Base-by-base conservation (phyloP, 2,888 invertebrate genomes). In the Rhopalosiphum nymphaeae region DNA sequence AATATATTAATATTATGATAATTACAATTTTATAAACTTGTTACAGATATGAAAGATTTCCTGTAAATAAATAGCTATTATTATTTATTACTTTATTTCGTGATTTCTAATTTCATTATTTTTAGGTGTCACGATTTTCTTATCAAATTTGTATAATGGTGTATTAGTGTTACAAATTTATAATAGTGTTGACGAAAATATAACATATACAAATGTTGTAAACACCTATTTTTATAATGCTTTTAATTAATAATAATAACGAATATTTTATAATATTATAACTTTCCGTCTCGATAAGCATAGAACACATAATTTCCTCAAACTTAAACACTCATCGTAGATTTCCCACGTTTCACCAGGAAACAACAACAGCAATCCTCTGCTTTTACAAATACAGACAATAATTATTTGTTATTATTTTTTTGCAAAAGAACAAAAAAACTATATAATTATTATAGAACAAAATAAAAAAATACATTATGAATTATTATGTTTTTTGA, bases 281-380 rank as follows among this genome's bases (percentile, higher is more conserved):
- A 67, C 88, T 87, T 88, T 88, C 42, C 67, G 29, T 67, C 88
- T 88, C 67, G 42, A 26, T 61, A n/a, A 84, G 4, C 29, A 10
- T 85, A 21, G 4, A 88, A 92, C 36, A 87, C 36, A 87, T 88
- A 16, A 67, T 92, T 67, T 42, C 53, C 61, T 42, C 3, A 42
- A 57, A 67, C 29, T n/a, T 26, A 36, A 67, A 49, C 7, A 25
- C 13, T 36, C 7, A 49, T 49, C 36, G 84, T 29, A 25, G 0
- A 91, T 91, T 84, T 91, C 91, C 56, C 56, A 85, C 91, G 42
- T 85, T 84, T 3, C 1, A 91, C 44, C 84, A 7, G 89, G 46
- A 90, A 90, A 67, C 25, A 16, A 61, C 21, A n/a, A 44, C 9
- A 9, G 7, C 9, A 44, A 44, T 21, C 57, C 44, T 46, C 42